Base-by-base conservation (phyloP, 1,140 invertebrate genomes). In the Drosophila obscura region DNA sequence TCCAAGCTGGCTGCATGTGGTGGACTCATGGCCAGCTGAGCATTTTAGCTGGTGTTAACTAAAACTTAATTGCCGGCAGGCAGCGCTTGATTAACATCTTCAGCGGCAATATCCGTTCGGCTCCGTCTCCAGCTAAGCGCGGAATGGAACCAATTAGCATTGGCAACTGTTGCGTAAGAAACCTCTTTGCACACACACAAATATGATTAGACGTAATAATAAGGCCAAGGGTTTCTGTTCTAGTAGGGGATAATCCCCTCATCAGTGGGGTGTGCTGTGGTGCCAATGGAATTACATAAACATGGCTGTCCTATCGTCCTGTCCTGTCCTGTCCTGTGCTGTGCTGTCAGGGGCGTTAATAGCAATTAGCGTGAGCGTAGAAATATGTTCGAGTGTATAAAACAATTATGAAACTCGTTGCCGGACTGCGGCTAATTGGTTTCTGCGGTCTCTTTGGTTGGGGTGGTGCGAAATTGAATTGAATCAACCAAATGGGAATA, bases 361-460 rank as follows among this genome's bases (percentile, higher is more conserved):
- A 79, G 79, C 82, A 85, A 85, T 85, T 85, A 87, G 74, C 52
- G 63, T 46, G 61, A 51, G 51, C 59, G 50, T 19, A 62, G 45
- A 63, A 68, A 60, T 73, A 56, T 73, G 51, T 59, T 69, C 46
- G 52, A 71, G 58, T 71, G 56, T 68, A 75, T 77, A 77, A 78
- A 87, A 71, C 68, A 85, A 85, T 87, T 85, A 88, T 87, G 74
- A 55, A 50, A 53, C 79, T 77, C 51, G 75, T 59, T 63, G 61
- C 71, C 58, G 67, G 65, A 72, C 56, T 71, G 64, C 60, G 69
- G 68, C 71, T 87, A 87, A 87, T 87, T 87, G 82, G 57, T 88
- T 87, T 81, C 35, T 83, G 62, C 69, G 66, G 63, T 31, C 31
- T 31, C 31, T 31, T 31, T 41, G 75, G 57, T 49, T 24, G 48